These are phyloP conservation scores for Euclidia mi DNA, from an alignment of 2,888 invertebrate genomes.

Conservation along the genomic window DNA sequence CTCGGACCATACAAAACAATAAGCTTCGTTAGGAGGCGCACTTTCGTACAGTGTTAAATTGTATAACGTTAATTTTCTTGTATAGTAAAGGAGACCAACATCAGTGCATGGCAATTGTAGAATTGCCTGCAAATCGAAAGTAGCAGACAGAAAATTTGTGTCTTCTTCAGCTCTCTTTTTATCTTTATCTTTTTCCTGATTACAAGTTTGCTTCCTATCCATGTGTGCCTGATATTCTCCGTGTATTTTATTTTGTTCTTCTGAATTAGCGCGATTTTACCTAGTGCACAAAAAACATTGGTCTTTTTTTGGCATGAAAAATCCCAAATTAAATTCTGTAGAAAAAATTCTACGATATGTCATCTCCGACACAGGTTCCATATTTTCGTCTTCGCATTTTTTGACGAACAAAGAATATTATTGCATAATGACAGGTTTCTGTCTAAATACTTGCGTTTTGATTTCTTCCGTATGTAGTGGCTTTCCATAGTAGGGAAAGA, in stretches of 20 bases:
- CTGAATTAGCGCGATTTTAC: no score
- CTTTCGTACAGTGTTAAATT: slow-evolving; percentile 16
- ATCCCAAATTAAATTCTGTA: no score
- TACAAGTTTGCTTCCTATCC: slow-evolving; percentile 10
- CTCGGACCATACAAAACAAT: slow-evolving; percentile 14
- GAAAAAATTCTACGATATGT: no score
- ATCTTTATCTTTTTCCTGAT: slow-evolving; percentile 21
- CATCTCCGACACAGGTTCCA: no score
- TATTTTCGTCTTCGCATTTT: no score
- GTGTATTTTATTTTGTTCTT: neutral
- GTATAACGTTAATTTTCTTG: slow-evolving; percentile 14
- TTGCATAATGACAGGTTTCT: no score
- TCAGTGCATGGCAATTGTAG: slow-evolving; percentile 7
- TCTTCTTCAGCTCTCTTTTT: slow-evolving; percentile 21
- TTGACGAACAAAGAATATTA: neutral
- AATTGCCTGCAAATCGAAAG: slow-evolving; percentile 16
- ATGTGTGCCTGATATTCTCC: neutral
- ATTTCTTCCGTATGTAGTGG: no score
- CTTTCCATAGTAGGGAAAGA: no score
- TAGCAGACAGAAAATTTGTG: slow-evolving; percentile 7
- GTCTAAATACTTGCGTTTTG: no score
- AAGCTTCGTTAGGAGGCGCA: slow-evolving; percentile 12
- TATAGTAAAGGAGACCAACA: slow-evolving; percentile 12
- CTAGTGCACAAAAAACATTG: no score
- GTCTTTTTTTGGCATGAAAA: no score